phyloP scores from a whole-genome alignment of 1,140 invertebrate genomes.

The Atta cephalotes region DNA sequence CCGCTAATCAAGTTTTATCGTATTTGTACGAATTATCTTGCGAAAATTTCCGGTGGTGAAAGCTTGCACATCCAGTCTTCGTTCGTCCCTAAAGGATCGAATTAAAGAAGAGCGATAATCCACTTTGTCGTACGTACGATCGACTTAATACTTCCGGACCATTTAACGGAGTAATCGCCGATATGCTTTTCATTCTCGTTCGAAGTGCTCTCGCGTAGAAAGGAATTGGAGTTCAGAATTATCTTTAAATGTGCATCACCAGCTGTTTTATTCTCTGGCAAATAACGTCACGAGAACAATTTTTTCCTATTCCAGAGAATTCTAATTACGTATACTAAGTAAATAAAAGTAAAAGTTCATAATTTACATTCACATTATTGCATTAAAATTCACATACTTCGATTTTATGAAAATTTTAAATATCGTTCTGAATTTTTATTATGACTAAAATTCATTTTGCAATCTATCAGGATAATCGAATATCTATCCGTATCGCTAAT shows the following conservation, averaged over 20 bases:
- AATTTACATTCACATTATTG: neutral
- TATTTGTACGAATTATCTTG: slow-evolving; percentile 28
- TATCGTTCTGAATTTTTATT: slow-evolving; percentile 12
- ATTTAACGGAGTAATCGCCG: slow-evolving; percentile 70
- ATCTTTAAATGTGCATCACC: slow-evolving; percentile 59
- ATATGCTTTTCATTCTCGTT: slow-evolving; percentile 48
- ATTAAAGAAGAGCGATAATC: slow-evolving; percentile 66
- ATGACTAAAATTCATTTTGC: neutral
- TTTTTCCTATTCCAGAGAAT: neutral
- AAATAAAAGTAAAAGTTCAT: neutral
- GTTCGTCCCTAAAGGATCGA: slow-evolving; percentile 10
- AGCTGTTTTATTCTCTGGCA: slow-evolving; percentile 24
- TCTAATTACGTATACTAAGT: neutral
- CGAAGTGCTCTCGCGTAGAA: slow-evolving; percentile 44
- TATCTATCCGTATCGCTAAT: slow-evolving; percentile 38
- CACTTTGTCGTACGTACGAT: slow-evolving; percentile 66
- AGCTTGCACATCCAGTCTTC: slow-evolving; percentile 18
- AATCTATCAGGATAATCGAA: neutral
- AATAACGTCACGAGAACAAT: slow-evolving; percentile 3
- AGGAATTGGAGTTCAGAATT: slow-evolving; percentile 63
- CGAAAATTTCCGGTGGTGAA: slow-evolving; percentile 20
- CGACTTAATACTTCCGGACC: slow-evolving; percentile 68
- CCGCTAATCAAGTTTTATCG: neutral
- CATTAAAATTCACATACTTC: slow-evolving; percentile 2
- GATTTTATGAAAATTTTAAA: neutral